Evolutionary conservation across 1,140 invertebrate genomes (phyloP), one percentile per base, ranked within the genome.

Genomic region (Whitmania pigra): DNA sequence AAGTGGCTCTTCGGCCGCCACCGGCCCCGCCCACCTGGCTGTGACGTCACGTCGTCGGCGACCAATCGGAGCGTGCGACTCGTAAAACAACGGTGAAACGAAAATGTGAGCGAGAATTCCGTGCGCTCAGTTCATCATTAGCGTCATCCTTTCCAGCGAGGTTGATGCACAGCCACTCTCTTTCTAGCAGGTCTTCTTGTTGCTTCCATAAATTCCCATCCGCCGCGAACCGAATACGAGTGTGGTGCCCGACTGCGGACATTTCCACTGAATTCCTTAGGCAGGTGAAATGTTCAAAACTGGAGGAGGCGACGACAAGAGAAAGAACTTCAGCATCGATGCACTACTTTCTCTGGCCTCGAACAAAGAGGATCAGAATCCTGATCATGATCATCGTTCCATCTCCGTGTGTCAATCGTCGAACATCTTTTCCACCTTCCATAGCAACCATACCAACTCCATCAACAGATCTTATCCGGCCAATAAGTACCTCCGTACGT

Each of bases 261-360:
- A 6, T 3, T 36, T 36, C 31, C 31, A 36, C 2, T 36, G 31
- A n/a, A 36, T 49, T 49, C 43, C 43, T 15, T 49, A 49, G 43
- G 15, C 43, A 49, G 43, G 43, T 17, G 43, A 49, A 11, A 49
- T 49, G 43, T 49, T 49, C 43, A 49, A 49, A 49, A 49, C 43
- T 49, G 43, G 31, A 36, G 31, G 31, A 36, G 31, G 31, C 31
- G 31, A 49, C 11, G 43, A 49, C 43, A 49, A 49, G 43, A 63
- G 29, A n/a, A 63, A 63, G 57, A 63, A 31, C 29, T 63, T 63
- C 57, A 63, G 57, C 57, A 63, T 63, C 29, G 57, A 63, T 20
- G 57, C 57, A 13, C 29, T 63, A 31, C 29, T 63, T 22, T 63
- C 57, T 49, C 43, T 13, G 43, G 9, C 43, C 5, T 49, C 43